Evolutionary conservation across 2,113 vertebrate species (phyloP), one percentile per base, ranked within the genome.

Genomic region (Fregata magnificens): DNA sequence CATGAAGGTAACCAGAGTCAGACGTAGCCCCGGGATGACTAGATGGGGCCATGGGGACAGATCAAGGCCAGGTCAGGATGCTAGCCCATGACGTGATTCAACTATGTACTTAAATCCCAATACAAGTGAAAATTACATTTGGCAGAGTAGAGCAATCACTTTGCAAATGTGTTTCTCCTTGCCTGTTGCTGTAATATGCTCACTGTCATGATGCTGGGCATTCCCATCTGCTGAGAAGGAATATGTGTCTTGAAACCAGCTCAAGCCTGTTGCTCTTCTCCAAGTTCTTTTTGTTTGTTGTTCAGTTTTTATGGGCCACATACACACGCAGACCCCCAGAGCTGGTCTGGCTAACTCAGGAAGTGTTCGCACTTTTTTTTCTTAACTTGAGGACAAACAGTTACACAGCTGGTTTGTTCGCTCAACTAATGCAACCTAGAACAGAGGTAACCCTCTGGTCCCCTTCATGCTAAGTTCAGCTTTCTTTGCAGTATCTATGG

Each of bases 181-280:
- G 26, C 6, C 19, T 2, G 0, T 11, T 1, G 2, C 13, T 45
- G 12, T 47, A 11, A 16, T 24, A 1, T 8, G 11, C 19, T 70
- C 11, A 1, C 17, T 69, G 45, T 56, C 50, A 15, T 26, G 44
- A 36, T 2, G 3, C n/a, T 25, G 59, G 49, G 45, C 18, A 5
- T 62, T 78, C 55, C 24, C 26, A 24, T 25, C 36, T 63, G 32
- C 72, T 73, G 69, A 58, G 78, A 18, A 49, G 25, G 20, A 83
- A 3, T 10, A 3, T 6, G 5, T 32, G 34, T 4, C 26, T 59
- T 47, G 42, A 52, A 76, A 45, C 10, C 63, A 63, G 25, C 13
- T 88, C 7, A 4, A 76, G 21, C 7, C 44, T 56, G 19, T 44
- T 77, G 62, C 42, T 63, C 5, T 65, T 74, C 14, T 42, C 31